Evolutionary conservation across 2,888 invertebrate species (phyloP), one percentile per base, ranked within the genome.

Genomic region (Himalopsyche tibetana): DNA sequence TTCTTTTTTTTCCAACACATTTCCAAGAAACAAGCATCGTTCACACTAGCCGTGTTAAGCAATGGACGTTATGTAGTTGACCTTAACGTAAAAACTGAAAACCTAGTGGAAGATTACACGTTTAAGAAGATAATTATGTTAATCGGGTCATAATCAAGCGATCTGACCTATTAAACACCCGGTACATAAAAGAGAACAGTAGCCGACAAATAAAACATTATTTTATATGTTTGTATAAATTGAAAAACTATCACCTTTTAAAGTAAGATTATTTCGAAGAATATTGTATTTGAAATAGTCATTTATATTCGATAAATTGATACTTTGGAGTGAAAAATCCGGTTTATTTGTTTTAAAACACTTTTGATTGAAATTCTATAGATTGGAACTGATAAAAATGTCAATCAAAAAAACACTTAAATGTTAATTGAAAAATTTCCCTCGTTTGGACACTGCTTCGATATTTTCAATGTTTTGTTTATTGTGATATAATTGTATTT

Each of bases 101-200:
- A 8, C 45, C 11, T 51, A 51, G 1, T 51, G 51, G 51, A 51
- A 51, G 51, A 51, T 51, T 51, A 51, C 15, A 51, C 51, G 12
- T 51, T 15, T 51, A 15, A 15, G 51, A 51, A 51, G 51, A 51
- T 51, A 15, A 51, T 51, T 51, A 51, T 51, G 51, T 51, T 51
- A 5, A 51, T 51, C 1, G 15, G 51, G 4, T 51, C 12, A 51
- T 51, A 51, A 51, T 51, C 51, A n/a, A 63, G 11, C 63, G 28
- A 63, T 63, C 63, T 63, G 63, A 63, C 63, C 63, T 63, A 63
- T 63, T 63, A 63, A 63, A 0, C 63, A 28, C 63, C 63, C 63
- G 63, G 19, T 19, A 63, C 63, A 63, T 63, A 63, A 63, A 63
- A 63, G 63, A 63, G 28, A 63, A 63, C 63, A 63, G 63, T 12